phyloP scores from a whole-genome alignment of 2,888 invertebrate species.

The Nowickia ferox region DNA sequence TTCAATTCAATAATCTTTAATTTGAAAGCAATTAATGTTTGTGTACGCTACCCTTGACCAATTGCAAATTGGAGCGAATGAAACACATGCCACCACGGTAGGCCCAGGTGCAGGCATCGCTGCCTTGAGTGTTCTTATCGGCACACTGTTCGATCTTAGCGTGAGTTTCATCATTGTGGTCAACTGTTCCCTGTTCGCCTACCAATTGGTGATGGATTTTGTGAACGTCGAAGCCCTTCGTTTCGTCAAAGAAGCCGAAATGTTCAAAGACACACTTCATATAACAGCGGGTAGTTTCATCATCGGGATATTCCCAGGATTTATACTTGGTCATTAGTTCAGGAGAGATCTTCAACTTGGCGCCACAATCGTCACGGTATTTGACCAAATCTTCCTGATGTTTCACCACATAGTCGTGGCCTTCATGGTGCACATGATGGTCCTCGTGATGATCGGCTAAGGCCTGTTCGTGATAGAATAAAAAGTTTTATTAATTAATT shows the following conservation, averaged over 20 bases:
- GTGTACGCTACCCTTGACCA: constrained; percentile 79
- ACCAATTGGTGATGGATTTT: constrained; percentile 80
- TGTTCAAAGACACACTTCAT: constrained; percentile 81
- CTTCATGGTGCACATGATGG: constrained; percentile 62
- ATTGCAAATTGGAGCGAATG: constrained; percentile 76
- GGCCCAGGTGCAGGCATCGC: constrained; percentile 80
- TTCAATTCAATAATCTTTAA: not conserved
- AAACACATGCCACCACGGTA: constrained; percentile 81
- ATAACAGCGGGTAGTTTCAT: constrained; percentile 80
- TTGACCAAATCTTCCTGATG: constrained; percentile 78
- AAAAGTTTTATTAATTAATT: not conserved
- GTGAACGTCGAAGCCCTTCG: constrained; percentile 80
- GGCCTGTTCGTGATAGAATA: constrained; percentile 54
- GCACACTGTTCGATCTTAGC: constrained; percentile 79
- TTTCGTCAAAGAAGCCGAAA: constrained; percentile 80
- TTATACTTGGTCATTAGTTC: constrained; percentile 80
- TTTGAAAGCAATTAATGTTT: constrained; percentile 42
- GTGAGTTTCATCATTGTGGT: constrained; percentile 79
- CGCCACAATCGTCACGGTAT: constrained; percentile 77
- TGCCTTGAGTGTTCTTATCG: constrained; percentile 78
- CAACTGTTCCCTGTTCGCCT: constrained; percentile 74
- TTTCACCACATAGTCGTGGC: constrained; percentile 79
- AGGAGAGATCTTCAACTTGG: constrained; percentile 75
- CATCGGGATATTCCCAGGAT: constrained; percentile 80
- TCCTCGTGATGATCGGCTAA: constrained; percentile 74